These are phyloP conservation scores for Meteorus colon DNA, from an alignment of 2,888 invertebrate genomes.

Conservation along the genomic window DNA sequence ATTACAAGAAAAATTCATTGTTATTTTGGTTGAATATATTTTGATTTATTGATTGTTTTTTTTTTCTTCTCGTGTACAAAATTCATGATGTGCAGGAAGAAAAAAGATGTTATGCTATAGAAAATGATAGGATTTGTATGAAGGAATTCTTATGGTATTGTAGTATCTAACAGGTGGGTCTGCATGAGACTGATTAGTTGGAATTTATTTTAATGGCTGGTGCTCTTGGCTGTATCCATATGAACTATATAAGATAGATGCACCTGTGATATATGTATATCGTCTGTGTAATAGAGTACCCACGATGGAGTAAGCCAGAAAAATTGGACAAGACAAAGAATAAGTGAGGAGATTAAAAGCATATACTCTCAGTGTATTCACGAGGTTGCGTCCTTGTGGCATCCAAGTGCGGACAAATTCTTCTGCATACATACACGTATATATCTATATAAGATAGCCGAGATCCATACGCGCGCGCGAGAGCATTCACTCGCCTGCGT, in stretches of 20 bases:
- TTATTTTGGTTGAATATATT: neutral
- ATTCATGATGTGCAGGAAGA: too few species aligned
- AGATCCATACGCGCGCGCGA: constrained; percentile 39
- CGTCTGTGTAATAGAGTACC: constrained; percentile 8
- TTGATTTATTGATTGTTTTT: too few species aligned
- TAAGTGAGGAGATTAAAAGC: constrained; percentile 8
- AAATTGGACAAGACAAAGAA: constrained; percentile 16
- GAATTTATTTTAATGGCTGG: constrained; percentile 58
- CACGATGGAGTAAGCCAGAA: neutral
- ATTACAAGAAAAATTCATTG: neutral
- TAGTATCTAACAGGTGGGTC: constrained; percentile 55
- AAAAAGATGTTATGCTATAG: too few species aligned
- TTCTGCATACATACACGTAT: constrained; percentile 19
- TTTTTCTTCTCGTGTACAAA: too few species aligned
- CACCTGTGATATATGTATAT: neutral
- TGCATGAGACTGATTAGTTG: constrained; percentile 52
- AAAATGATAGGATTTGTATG: constrained; percentile 43
- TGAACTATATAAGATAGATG: constrained; percentile 4
- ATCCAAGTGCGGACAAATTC: constrained; percentile 43
- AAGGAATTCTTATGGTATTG: constrained; percentile 45
- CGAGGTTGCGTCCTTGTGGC: constrained; percentile 43
- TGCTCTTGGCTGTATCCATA: constrained; percentile 30
- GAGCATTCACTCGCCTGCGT: neutral
- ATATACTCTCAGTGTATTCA: constrained; percentile 26
- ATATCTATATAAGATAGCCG: constrained; percentile 28